A percentile compares a stretch with the other conserved stretches of the same genome.
phyloP scores from a whole-genome alignment of 2,888 invertebrate genomes.

The Xestia sexstrigata region DNA sequence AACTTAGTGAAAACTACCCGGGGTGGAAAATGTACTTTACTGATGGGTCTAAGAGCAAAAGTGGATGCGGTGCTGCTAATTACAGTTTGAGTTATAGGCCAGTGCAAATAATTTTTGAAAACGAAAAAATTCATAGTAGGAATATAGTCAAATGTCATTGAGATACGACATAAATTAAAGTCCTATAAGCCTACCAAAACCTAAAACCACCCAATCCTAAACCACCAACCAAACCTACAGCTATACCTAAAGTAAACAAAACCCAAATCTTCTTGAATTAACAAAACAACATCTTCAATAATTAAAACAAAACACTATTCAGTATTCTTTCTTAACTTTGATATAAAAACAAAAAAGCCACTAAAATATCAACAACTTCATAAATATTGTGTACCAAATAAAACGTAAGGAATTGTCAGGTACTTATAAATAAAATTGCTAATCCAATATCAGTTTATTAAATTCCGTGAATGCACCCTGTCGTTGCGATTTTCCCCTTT shows the following conservation, averaged over 20 bases:
- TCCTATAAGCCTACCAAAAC: too few species aligned
- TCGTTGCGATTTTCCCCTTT: background rate
- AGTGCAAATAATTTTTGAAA: too few species aligned
- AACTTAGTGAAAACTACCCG: too few species aligned
- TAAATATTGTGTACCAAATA: background rate
- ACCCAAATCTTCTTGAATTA: background rate
- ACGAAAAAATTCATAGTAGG: too few species aligned
- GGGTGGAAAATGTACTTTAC: too few species aligned
- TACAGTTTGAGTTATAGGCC: too few species aligned
- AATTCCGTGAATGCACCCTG: background rate
- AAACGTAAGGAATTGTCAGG: background rate
- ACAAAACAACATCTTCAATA: background rate
- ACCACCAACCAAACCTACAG: too few species aligned
- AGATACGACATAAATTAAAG: background rate
- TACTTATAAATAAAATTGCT: background rate
- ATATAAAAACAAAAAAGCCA: background rate
- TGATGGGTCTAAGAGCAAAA: too few species aligned
- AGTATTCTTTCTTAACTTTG: background rate
- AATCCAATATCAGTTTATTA: background rate
- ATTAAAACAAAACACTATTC: background rate
- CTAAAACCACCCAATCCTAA: too few species aligned
- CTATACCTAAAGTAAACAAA: background rate
- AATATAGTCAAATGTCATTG: background rate
- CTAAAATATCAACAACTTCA: too few species aligned
- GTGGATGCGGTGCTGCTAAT: too few species aligned